Evolutionary conservation across 2,797 vertebrate genomes (phyloP), one percentile per base, ranked within the genome.

Genomic region (Sparidentex hasta): DNA sequence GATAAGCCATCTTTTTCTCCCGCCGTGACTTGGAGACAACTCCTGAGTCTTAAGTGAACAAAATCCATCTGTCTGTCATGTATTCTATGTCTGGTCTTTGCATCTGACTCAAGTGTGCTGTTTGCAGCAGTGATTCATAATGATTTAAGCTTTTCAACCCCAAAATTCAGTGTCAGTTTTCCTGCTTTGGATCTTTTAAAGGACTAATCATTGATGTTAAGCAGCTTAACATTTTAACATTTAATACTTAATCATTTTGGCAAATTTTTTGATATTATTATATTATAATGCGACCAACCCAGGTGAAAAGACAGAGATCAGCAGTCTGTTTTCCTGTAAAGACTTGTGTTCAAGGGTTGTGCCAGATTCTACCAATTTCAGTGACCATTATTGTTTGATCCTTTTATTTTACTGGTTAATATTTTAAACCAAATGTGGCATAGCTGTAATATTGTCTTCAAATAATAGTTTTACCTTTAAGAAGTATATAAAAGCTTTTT

Each of bases 1-100:
- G 71, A 87, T 81, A 63, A 88, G 78, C 65, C 65, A 46, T 81
- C n/a, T 44, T 82, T 74, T 84, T 70, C 71, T 69, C 72, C 4
- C 33, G 58, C 79, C 69, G 65, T 85, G 89, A 91, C 86, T 87
- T 83, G 71, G 76, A 87, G 69, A 41, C 74, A 55, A 79, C 71
- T 67, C 81, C 67, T 25, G 29, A 65, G 67, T 77, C 70, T 80
- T 54, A 69, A 38, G 16, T 56, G 71, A 71, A 65, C 7, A 52
- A 73, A 74, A 62, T 84, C 64, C 20, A 27, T 66, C 50, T 46
- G 20, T 65, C 56, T 64, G 44, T 66, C 48, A 7, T 25, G 7
- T 63, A 38, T 73, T 59, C 25, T 58, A 2, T 54, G 18, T 61
- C 11, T 59, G 47, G 43, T 64, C 0, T 33, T 23, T 51, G 41